Evolutionary conservation across 2,888 invertebrate species (phyloP), one percentile per base, ranked within the genome.

Genomic region (Lepeophtheirus nordmannii): DNA sequence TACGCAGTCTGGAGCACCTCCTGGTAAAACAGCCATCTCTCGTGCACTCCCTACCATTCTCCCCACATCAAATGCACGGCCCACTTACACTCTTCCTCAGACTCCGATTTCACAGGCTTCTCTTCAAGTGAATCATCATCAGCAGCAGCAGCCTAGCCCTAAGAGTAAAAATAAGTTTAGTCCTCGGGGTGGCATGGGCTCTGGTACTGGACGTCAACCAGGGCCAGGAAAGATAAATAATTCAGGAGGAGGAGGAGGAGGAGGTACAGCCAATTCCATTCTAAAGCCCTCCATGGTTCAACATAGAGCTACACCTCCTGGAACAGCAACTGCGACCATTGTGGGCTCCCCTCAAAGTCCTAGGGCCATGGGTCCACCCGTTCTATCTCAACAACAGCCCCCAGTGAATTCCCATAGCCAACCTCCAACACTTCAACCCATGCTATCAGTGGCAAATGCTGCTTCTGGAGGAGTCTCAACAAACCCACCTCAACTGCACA

Each of bases 121-220:
- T 39, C n/a, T n/a, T n/a, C 11, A n/a, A 61, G 14, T 38, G 3
- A 38, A 38, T 12, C n/a, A 22, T n/a, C 17, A 22, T 10, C 22
- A 22, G 2, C n/a, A n/a, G n/a, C 30, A 38, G 30, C 60, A 59
- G 20, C 17, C 40, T 10, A 60, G 60, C n/a, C 66, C 66, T 23
- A 66, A 66, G 39, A 23, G 38, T 12, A 66, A 66, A 23, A 30
- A 59, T 10, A 66, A 66, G 23, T 58, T 66, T 41, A 58, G 58
- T n/a, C 66, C 66, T 12, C 17, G 60, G 14, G 58, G 56, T n/a
- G 39, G 20, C 1, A 11, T 40, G 17, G 38, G 38, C 9, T 17
- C 20, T 8, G 11, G 41, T 17, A 8, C 10, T 10, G 62, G 62
- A 9, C 22, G 20, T 17, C 58, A 22, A 7, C 30, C n/a, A n/a